These are phyloP conservation scores for Neosilurus hyrtlii DNA, from an alignment of 2,797 vertebrate species.

Conservation along the genomic window DNA sequence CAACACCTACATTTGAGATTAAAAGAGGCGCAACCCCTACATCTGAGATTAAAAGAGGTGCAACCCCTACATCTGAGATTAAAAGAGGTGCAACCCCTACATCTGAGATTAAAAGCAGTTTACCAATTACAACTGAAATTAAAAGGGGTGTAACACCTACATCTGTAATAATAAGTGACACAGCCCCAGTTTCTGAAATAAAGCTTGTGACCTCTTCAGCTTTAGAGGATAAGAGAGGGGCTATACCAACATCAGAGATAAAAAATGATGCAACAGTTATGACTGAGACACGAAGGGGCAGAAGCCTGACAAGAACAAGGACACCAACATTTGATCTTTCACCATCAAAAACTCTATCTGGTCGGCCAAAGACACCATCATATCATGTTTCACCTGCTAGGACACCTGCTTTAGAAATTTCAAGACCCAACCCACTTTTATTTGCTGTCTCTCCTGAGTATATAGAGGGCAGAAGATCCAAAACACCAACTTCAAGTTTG, in stretches of 20 bases:
- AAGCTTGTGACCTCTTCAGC: slow-evolving; percentile 48
- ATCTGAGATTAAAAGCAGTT: slow-evolving; percentile 41
- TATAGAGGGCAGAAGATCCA: slow-evolving; percentile 65
- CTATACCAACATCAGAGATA: slow-evolving; percentile 51
- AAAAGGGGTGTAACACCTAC: slow-evolving; percentile 46
- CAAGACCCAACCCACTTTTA: slow-evolving; percentile 74
- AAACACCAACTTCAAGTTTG: slow-evolving; percentile 55
- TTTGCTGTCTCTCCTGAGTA: slow-evolving; percentile 71
- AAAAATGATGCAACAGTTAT: slow-evolving; percentile 34
- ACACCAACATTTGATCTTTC: slow-evolving; percentile 66
- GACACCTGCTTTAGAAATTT: slow-evolving; percentile 72
- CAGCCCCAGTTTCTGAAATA: slow-evolving; percentile 44
- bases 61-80: slow-evolving; percentile 51
- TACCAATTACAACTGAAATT: slow-evolving; percentile 50
- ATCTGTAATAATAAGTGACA: slow-evolving; percentile 37
- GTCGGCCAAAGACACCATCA: slow-evolving; percentile 69
- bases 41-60: slow-evolving; percentile 46
- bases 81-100: slow-evolving; percentile 49
- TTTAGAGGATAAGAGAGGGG: slow-evolving; percentile 47
- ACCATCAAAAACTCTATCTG: slow-evolving; percentile 55
- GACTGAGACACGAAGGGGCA: slow-evolving; percentile 29
- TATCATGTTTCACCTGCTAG: slow-evolving; percentile 57
- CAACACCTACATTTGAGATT: slow-evolving; percentile 51
- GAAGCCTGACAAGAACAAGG: slow-evolving; percentile 51
- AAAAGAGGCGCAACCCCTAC: slow-evolving; percentile 50